These are phyloP conservation scores for Varecia variegata DNA, from an alignment of 2,797 vertebrate genomes.

Conservation along the genomic window DNA sequence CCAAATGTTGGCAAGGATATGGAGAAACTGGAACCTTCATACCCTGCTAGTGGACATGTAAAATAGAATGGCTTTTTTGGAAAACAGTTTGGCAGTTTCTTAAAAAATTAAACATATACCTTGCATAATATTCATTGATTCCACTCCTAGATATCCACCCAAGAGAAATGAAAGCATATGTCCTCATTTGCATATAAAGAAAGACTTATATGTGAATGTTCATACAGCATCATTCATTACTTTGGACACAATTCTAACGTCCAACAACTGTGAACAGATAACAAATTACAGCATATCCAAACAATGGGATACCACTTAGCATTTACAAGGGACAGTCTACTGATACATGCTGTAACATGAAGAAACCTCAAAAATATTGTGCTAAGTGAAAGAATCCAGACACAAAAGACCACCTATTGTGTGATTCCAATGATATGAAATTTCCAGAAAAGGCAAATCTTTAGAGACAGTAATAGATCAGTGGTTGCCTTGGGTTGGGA, in stretches of 20 bases:
- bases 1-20: not conserved
- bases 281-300: not conserved
- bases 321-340: not conserved
- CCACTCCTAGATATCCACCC: not conserved
- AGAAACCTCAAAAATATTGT: not conserved
- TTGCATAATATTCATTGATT: not conserved
- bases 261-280: not conserved
- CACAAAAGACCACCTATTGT: not conserved
- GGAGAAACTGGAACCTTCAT: not conserved
- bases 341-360: not conserved
- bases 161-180: not conserved
- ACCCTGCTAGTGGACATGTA: not conserved
- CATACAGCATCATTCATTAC: not conserved
- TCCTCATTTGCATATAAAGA: not conserved
- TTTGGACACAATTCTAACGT: not conserved
- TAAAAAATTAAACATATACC: not conserved
- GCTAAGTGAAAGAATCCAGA: not conserved
- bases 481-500: not conserved
- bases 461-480: not conserved
- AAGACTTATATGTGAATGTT: not conserved
- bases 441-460: not conserved
- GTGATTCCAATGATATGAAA: not conserved
- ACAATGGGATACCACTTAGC: not conserved
- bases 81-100: not conserved
- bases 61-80: not conserved